These are phyloP conservation scores for Himalopsyche kuldschensis DNA, from an alignment of 2,888 invertebrate genomes.

Conservation along the genomic window DNA sequence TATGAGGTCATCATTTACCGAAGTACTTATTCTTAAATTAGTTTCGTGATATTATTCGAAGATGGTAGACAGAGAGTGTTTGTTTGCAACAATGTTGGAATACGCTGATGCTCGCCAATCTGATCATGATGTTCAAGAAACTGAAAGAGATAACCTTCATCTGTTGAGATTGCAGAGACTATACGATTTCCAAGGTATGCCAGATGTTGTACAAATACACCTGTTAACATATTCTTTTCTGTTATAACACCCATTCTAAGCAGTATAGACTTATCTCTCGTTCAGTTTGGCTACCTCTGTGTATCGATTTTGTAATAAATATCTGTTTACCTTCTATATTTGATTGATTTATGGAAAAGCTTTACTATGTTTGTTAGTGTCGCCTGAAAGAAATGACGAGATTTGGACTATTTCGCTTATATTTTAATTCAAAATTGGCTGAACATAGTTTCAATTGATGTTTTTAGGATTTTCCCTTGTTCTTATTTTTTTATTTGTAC, in stretches of 20 bases:
- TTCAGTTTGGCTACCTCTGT: not conserved
- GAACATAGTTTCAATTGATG: too few species aligned
- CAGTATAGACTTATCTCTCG: not conserved
- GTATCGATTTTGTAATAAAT: slow-evolving; percentile 1
- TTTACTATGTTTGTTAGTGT: too few species aligned
- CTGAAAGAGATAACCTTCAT: slow-evolving; percentile 54
- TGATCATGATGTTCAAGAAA: slow-evolving; percentile 50
- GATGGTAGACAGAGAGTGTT: slow-evolving; percentile 31
- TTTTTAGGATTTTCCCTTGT: too few species aligned
- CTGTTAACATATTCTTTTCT: not conserved
- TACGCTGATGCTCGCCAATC: slow-evolving; percentile 52
- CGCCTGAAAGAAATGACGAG: too few species aligned
- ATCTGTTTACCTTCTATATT: not conserved
- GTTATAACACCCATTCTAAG: not conserved
- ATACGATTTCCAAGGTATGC: slow-evolving; percentile 55
- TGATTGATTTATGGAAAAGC: too few species aligned
- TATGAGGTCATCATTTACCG: slow-evolving; percentile 41
- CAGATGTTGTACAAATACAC: slow-evolving; percentile 5
- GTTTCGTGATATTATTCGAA: slow-evolving; percentile 1
- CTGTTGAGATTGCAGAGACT: slow-evolving; percentile 54
- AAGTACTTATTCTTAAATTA: slow-evolving; percentile 47
- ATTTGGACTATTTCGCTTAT: too few species aligned
- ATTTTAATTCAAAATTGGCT: too few species aligned
- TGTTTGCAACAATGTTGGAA: slow-evolving; percentile 54
- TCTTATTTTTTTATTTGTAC: too few species aligned